These are phyloP conservation scores for Phrynosoma blainvillii DNA, from an alignment of 2,113 vertebrate genomes.

Conservation along the genomic window DNA sequence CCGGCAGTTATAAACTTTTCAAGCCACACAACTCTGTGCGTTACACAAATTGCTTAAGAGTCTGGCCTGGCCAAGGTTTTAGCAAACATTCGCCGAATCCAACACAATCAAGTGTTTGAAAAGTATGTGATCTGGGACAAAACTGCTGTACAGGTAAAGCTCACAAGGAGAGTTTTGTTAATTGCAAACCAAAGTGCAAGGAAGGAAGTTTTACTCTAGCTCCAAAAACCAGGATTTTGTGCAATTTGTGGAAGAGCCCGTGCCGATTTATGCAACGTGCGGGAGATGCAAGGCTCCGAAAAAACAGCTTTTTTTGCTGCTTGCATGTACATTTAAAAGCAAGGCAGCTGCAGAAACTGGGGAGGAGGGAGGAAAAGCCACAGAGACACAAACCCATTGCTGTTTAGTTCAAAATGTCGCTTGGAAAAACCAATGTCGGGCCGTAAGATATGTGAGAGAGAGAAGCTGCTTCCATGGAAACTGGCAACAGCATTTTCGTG, in stretches of 20 bases:
- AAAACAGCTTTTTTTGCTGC: too few relatives aligned
- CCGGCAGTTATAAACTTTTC: too few relatives aligned
- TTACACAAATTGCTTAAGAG: neutral
- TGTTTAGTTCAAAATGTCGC: conserved; percentile 67
- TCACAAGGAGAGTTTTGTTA: neutral
- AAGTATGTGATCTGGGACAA: too few relatives aligned
- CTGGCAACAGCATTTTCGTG: conserved; percentile 66
- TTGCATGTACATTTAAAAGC: neutral
- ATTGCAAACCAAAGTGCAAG: too few relatives aligned
- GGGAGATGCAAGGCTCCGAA: too few relatives aligned
- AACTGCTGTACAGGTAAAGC: neutral
- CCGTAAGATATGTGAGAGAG: conserved; percentile 56
- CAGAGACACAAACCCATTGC: conserved; percentile 60
- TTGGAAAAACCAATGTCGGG: conserved; percentile 57
- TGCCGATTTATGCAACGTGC: too few relatives aligned
- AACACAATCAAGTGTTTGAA: neutral
- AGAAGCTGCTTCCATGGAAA: conserved; percentile 78
- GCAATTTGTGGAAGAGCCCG: too few relatives aligned
- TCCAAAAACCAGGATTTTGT: too few relatives aligned
- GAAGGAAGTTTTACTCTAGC: too few relatives aligned
- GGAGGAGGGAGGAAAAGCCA: neutral
- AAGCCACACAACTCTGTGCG: too few relatives aligned
- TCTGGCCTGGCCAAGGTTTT: neutral
- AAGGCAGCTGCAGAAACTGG: neutral
- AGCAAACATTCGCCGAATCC: conserved; percentile 32